A percentile compares a stretch with the other conserved stretches of the same genome.
phyloP scores from a whole-genome alignment of 1,140 invertebrate species.

The Zaprionus taronus region DNA sequence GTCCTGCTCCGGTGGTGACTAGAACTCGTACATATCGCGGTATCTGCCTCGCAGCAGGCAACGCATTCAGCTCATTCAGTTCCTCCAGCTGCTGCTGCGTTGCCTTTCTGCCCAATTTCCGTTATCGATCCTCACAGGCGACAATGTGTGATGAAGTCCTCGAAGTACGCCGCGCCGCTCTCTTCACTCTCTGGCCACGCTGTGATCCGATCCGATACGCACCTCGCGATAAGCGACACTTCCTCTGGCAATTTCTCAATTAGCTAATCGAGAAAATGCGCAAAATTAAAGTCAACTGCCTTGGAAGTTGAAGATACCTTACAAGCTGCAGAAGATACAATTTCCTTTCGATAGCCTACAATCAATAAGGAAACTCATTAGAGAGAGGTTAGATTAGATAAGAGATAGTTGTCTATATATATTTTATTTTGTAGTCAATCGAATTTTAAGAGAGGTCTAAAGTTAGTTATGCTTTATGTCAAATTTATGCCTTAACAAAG shows the following conservation, averaged over 20 bases:
- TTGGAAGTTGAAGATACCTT: not conserved
- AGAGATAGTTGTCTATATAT: too few species aligned
- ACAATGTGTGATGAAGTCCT: slow-evolving; percentile 71
- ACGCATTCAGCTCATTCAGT: not conserved
- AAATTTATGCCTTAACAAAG: too few species aligned
- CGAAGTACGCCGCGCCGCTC: slow-evolving; percentile 28
- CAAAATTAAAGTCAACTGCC: not conserved
- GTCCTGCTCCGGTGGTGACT: slow-evolving; percentile 46
- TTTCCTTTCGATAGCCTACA: not conserved
- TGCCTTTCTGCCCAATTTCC: not conserved
- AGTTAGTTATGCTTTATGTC: too few species aligned
- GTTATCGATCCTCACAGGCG: slow-evolving; percentile 68
- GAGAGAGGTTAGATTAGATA: too few species aligned
- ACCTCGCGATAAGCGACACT: slow-evolving; percentile 22
- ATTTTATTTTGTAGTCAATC: too few species aligned
- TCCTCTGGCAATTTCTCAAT: not conserved
- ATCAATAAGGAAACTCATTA: too few species aligned
- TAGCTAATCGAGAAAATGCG: not conserved
- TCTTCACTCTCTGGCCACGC: slow-evolving; percentile 43
- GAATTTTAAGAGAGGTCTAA: too few species aligned
- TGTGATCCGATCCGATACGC: slow-evolving; percentile 18
- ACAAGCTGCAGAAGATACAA: not conserved
- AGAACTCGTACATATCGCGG: slow-evolving; percentile 1
- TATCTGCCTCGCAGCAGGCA: slow-evolving; percentile 39
- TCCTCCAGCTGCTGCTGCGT: slow-evolving; percentile 39